phyloP scores from a whole-genome alignment of 2,888 invertebrate genomes.

The Cynaeus angustus region DNA sequence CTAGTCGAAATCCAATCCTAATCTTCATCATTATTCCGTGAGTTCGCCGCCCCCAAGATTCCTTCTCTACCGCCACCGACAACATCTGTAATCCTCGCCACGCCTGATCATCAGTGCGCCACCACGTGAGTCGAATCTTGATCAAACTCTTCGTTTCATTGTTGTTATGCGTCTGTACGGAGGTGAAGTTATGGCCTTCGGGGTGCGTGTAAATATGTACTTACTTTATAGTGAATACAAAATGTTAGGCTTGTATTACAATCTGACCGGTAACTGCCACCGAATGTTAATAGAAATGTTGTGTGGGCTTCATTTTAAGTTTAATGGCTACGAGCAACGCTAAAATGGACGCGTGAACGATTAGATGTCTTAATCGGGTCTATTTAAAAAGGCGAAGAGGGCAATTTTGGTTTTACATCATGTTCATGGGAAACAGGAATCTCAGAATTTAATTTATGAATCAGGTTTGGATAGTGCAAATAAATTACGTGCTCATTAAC shows the following conservation, averaged over 20 bases:
- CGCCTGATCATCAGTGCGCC: constrained; percentile 57
- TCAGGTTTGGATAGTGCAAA: constrained; percentile 21
- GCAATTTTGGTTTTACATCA: neutral
- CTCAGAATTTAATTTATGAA: constrained; percentile 28
- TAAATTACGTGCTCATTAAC: constrained; percentile 41
- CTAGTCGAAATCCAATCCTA: constrained; percentile 55
- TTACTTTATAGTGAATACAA: constrained; percentile 35
- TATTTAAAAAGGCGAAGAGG: constrained; percentile 1
- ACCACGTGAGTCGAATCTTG: constrained; percentile 56
- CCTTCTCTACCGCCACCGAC: constrained; percentile 50
- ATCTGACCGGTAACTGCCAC: constrained; percentile 43
- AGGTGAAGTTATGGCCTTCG: constrained; percentile 49
- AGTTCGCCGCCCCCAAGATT: constrained; percentile 46
- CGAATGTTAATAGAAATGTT: constrained; percentile 42
- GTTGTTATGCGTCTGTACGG: constrained; percentile 39
- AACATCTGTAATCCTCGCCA: constrained; percentile 59
- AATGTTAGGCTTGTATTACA: constrained; percentile 47
- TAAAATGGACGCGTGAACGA: neutral
- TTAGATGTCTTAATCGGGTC: constrained; percentile 1
- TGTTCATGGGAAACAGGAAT: neutral
- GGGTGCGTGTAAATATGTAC: constrained; percentile 51
- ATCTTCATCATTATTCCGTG: constrained; percentile 59
- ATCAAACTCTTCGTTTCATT: constrained; percentile 32
- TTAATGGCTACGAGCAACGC: neutral
- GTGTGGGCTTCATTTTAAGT: constrained; percentile 26